phyloP scores from a whole-genome alignment of 2,888 invertebrate species.

The Spilarctia lutea region DNA sequence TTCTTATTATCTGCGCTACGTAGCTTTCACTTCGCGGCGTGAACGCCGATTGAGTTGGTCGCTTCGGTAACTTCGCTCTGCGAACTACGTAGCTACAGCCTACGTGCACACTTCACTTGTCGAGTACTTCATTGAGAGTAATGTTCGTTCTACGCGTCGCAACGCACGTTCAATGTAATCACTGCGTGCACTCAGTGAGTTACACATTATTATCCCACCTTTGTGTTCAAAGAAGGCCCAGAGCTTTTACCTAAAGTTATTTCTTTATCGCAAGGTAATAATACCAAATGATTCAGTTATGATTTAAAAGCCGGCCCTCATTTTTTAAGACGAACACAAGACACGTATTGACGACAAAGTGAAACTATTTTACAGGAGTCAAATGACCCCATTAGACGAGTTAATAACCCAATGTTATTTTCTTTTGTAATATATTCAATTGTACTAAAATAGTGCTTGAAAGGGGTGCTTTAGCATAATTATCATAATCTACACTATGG shows the following conservation, averaged over 20 bases:
- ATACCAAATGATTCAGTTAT: slow-evolving; percentile 31
- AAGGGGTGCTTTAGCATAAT: slow-evolving; percentile 13
- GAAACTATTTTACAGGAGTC: background rate
- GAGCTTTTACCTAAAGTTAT: slow-evolving; percentile 40
- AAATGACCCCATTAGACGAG: slow-evolving; percentile 12
- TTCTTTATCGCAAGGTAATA: slow-evolving; percentile 48
- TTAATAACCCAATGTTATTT: slow-evolving; percentile 14
- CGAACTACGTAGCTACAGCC: slow-evolving; percentile 83
- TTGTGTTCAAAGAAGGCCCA: slow-evolving; percentile 74
- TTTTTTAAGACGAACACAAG: slow-evolving; percentile 21
- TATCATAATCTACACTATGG: slow-evolving; percentile 14
- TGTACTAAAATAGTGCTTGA: slow-evolving; percentile 10
- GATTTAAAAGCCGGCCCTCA: slow-evolving; percentile 27
- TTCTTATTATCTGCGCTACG: slow-evolving; percentile 86
- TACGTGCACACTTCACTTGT: slow-evolving; percentile 82
- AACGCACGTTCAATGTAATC: slow-evolving; percentile 82
- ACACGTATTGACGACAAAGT: slow-evolving; percentile 6
- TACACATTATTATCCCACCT: slow-evolving; percentile 82
- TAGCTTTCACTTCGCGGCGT: slow-evolving; percentile 85
- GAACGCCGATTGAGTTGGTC: slow-evolving; percentile 82
- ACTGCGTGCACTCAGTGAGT: slow-evolving; percentile 86
- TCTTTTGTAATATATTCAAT: slow-evolving; percentile 13
- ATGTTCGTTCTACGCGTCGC: slow-evolving; percentile 80
- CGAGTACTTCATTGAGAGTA: slow-evolving; percentile 81
- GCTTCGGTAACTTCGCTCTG: slow-evolving; percentile 82